Evolutionary conservation across 2,888 invertebrate genomes (phyloP), one percentile per base, ranked within the genome.

Genomic region (Drosophila robusta): DNA sequence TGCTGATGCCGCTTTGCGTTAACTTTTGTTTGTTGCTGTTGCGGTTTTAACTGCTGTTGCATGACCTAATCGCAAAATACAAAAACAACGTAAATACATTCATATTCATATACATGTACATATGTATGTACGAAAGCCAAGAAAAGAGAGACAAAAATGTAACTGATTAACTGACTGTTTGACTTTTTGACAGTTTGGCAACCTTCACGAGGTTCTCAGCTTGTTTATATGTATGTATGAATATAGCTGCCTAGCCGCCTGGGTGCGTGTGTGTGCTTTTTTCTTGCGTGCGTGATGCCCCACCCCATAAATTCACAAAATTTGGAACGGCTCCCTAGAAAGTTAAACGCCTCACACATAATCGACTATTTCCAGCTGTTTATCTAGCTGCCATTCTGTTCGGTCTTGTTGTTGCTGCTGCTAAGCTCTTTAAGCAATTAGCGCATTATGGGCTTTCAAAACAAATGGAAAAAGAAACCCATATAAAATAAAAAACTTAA

Each of bases 61-160:
- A 85, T 89, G 85, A 85, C 80, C 85, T 85, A 85, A 85, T 88
- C 85, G 85, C 76, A 87, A 70, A 44, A 54, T 44, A 44, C 34
- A 36, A 44, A 22, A 54, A n/a, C 7, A 44, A 22, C n/a, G 7
- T 14, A 7, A n/a, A 14, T 26, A 34, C n/a, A 22, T 42, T 34
- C 34, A 58, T 55, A 80, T 70, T 51, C 76, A 76, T 44, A 22
- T 22, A 26, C 22, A 41, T 38, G 12, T 32, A 22, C 9, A 22
- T 54, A 51, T 58, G 50, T 76, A 26, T n/a, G n/a, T 34, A 54
- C 67, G 61, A 54, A 54, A 44, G 34, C 34, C 24, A 44, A 39
- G 14, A 14, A 54, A 26, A 74, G 63, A 71, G 75, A 75, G 49
- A 55, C 61, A 62, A 68, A 62, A 71, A 66, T 78, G 78, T 76